phyloP scores from a whole-genome alignment of 2,888 invertebrate genomes.

The Resseliella maxima region DNA sequence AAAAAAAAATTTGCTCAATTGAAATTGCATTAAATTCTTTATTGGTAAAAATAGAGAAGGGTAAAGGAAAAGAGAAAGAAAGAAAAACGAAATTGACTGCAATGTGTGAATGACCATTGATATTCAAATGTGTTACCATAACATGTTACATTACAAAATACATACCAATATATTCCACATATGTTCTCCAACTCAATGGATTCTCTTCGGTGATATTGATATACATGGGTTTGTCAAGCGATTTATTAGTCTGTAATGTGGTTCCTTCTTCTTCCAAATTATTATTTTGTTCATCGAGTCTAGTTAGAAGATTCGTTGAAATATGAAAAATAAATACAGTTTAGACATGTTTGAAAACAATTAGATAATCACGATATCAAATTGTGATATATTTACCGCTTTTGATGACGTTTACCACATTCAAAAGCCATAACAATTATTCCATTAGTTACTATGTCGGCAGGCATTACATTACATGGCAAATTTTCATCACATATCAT shows the following conservation, averaged over 20 bases:
- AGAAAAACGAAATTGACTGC: neutral
- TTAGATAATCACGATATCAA: neutral
- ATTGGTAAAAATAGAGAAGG: no score
- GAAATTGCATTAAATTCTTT: neutral
- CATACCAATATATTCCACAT: neutral
- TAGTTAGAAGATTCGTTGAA: constrained; percentile 10
- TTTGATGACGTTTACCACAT: constrained; percentile 4
- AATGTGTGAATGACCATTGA: neutral
- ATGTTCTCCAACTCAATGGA: neutral
- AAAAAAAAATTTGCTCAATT: neutral
- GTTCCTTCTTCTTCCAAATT: neutral
- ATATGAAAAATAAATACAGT: neutral
- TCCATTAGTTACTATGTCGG: constrained; percentile 55
- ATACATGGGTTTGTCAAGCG: neutral
- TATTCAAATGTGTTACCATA: neutral
- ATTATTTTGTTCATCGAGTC: neutral
- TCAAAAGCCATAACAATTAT: constrained; percentile 55
- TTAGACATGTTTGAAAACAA: neutral
- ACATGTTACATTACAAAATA: neutral
- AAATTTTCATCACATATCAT: constrained; percentile 32
- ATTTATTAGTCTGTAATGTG: neutral
- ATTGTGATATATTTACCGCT: neutral
- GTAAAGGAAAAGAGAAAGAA: neutral
- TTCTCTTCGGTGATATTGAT: constrained; percentile 51
- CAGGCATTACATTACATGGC: constrained; percentile 55